These are phyloP conservation scores for Prunella strophiata DNA, from an alignment of 2,797 vertebrate species.

Conservation along the genomic window DNA sequence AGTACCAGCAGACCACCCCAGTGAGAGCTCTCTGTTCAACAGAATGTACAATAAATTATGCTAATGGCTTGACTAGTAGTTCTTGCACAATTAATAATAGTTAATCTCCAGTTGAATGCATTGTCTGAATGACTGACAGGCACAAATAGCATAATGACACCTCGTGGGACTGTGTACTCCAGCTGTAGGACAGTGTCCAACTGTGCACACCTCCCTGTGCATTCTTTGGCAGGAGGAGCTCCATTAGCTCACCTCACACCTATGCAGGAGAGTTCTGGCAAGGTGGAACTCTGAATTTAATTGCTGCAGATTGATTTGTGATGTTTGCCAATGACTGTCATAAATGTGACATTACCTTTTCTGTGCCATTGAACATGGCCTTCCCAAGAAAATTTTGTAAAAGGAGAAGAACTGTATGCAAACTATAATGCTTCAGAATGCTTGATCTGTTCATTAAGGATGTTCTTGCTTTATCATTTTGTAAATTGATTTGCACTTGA, in stretches of 20 bases:
- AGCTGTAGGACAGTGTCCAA: background rate
- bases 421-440: background rate
- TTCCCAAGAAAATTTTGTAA: background rate
- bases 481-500: background rate
- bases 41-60: background rate
- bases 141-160: background rate
- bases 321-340: background rate
- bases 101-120: background rate
- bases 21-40: fast-evolving
- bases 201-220: fast-evolving
- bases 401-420: background rate
- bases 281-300: background rate
- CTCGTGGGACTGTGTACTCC: background rate
- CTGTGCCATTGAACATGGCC: background rate
- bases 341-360: background rate
- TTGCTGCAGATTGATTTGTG: background rate
- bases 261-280: background rate
- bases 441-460: background rate
- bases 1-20: background rate
- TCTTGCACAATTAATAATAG: background rate
- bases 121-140: background rate
- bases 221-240: background rate
- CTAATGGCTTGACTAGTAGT: background rate
- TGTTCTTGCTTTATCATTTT: background rate
- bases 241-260: background rate